Percentiles rank a stretch among this genome's conserved stretches.
phyloP scores from a whole-genome alignment of 2,113 vertebrate species.

The Bubo bubo region DNA sequence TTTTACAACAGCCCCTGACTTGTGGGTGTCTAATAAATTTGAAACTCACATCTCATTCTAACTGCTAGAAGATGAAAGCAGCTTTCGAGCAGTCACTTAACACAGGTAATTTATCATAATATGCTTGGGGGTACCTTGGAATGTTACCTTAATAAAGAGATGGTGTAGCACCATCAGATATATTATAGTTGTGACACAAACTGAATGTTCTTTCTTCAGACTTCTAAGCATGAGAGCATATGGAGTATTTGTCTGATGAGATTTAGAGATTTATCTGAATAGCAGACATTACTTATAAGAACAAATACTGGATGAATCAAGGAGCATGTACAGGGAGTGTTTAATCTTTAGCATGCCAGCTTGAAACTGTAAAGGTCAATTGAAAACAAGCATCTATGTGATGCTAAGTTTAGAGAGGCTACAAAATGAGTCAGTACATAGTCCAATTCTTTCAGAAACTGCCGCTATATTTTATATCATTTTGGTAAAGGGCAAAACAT shows the following conservation, averaged over 20 bases:
- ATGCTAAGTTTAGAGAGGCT: not conserved
- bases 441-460: not conserved
- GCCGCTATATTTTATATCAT: not conserved
- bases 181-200: not conserved
- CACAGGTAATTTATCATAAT: conserved; percentile 13
- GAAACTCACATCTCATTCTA: not conserved
- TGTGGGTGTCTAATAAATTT: not conserved
- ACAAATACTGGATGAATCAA: conserved; percentile 5
- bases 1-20: conserved; percentile 1
- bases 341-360: not conserved
- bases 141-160: conserved; percentile 33
- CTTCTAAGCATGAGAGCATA: not conserved
- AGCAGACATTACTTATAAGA: not conserved
- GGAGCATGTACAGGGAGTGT: not conserved
- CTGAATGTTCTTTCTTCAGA: not conserved
- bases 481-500: not conserved
- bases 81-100: not conserved
- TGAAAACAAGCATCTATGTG: not conserved
- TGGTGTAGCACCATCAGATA: not conserved
- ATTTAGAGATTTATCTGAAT: conserved; percentile 30
- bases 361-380: not conserved
- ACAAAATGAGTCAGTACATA: not conserved
- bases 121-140: not conserved
- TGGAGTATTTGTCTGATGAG: not conserved
- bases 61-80: conserved; percentile 22